Conservation (phyloP, 2,797 vertebrate genomes). For the Sarcophilus harrisii region DNA sequence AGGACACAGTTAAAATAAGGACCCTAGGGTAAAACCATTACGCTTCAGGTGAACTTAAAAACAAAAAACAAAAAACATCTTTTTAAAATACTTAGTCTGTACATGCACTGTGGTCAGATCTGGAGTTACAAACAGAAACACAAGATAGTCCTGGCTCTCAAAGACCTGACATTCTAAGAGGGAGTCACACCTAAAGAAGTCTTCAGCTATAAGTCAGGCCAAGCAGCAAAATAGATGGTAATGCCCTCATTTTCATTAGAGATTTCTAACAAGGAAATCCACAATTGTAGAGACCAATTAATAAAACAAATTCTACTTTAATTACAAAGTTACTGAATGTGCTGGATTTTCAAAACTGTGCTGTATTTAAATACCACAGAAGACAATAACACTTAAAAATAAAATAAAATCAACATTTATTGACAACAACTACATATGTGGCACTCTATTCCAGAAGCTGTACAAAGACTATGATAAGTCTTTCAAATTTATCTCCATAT, state of each 20-base stretch:
- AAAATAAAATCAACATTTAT: neutral
- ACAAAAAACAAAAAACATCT: neutral
- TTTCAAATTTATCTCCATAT: neutral
- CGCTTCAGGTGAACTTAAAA: neutral
- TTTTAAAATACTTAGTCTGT: neutral
- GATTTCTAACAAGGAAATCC: neutral
- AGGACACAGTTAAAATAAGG: neutral
- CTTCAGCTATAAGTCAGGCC: neutral
- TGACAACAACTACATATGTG: neutral
- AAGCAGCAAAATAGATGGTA: neutral
- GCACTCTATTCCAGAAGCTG: neutral
- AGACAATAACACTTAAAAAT: neutral
- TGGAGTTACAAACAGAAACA: neutral
- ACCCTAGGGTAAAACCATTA: neutral
- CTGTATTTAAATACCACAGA: neutral
- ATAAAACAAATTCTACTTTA: neutral
- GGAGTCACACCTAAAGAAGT: neutral
- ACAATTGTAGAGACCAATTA: neutral
- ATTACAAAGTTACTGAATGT: neutral
- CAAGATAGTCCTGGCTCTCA: neutral
- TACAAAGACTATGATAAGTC: neutral
- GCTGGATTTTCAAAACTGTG: neutral
- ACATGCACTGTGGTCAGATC: neutral
- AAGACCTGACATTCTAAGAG: neutral
- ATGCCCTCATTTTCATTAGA: neutral